Percentiles rank a stretch among this genome's conserved stretches.
Evolutionary conservation across 1,140 invertebrate species (phyloP).

Genomic region (Ceratoteleas bidentatus): DNA sequence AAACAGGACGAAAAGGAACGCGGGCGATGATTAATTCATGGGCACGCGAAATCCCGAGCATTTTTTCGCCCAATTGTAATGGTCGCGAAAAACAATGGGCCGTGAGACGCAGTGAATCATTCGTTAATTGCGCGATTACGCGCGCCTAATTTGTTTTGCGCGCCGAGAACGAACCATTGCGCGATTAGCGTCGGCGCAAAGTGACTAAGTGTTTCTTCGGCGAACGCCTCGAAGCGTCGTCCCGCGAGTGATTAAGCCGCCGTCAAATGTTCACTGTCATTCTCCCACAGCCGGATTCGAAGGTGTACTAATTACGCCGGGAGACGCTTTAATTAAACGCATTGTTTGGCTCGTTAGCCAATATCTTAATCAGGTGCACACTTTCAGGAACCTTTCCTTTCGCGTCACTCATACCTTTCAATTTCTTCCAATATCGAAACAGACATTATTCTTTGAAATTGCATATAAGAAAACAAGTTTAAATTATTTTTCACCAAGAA

Average conservation of each 20-base stretch:
- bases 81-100: conserved; percentile 32
- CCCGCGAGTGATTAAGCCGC: conserved; percentile 27
- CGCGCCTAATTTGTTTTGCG: conserved; percentile 48
- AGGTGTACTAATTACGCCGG: conserved; percentile 38
- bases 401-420: too few relatives aligned
- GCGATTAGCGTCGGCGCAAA: conserved; percentile 47
- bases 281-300: conserved; percentile 27
- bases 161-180: too few relatives aligned
- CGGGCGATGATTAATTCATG: conserved; percentile 23
- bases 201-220: conserved; percentile 57
- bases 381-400: too few relatives aligned
- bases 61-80: conserved; percentile 52
- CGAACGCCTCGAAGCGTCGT: conserved; percentile 23
- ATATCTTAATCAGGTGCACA: conserved; percentile 39
- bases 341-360: conserved; percentile 39
- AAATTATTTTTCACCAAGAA: too few relatives aligned
- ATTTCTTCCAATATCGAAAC: too few relatives aligned
- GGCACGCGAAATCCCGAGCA: conserved; percentile 15
- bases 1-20: too few relatives aligned
- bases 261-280: conserved; percentile 47
- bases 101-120: conserved; percentile 36
- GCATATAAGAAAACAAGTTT: too few relatives aligned
- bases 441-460: too few relatives aligned
- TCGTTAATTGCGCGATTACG: conserved; percentile 49
- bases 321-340: conserved; percentile 43